These are phyloP conservation scores for Lucifuga dentata DNA, from an alignment of 2,113 vertebrate species.

Conservation along the genomic window DNA sequence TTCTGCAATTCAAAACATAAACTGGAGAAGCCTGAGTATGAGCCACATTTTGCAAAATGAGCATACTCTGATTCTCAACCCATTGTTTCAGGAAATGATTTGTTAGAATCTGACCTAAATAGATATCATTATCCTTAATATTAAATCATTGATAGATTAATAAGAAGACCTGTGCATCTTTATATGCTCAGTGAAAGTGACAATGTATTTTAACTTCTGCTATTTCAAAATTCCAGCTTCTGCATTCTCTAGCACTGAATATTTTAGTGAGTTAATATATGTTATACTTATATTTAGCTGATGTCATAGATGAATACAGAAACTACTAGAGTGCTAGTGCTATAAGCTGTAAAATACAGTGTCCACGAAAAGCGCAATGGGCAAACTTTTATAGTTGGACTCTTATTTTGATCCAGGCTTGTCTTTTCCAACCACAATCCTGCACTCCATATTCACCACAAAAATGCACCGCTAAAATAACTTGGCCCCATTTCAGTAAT, in stretches of 20 bases:
- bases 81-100: too few relatives aligned
- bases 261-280: too few relatives aligned
- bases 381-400: neutral
- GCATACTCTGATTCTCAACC: too few relatives aligned
- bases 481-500: constrained; percentile 61
- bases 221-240: neutral
- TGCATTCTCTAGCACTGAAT: too few relatives aligned
- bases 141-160: too few relatives aligned
- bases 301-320: constrained; percentile 4
- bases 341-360: constrained; percentile 6
- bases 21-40: neutral
- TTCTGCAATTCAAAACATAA: neutral
- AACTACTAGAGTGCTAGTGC: constrained; percentile 19
- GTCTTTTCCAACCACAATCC: constrained; percentile 17
- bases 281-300: constrained; percentile 2
- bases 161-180: too few relatives aligned
- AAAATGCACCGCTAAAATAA: constrained; percentile 69
- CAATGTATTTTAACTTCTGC: too few relatives aligned
- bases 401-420: constrained; percentile 46
- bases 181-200: too few relatives aligned
- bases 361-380: constrained; percentile 21
- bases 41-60: too few relatives aligned
- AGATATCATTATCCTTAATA: too few relatives aligned
- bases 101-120: too few relatives aligned
- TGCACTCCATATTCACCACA: constrained; percentile 66